phyloP scores from a whole-genome alignment of 2,888 invertebrate genomes.

The Habrosyne pyritoides region DNA sequence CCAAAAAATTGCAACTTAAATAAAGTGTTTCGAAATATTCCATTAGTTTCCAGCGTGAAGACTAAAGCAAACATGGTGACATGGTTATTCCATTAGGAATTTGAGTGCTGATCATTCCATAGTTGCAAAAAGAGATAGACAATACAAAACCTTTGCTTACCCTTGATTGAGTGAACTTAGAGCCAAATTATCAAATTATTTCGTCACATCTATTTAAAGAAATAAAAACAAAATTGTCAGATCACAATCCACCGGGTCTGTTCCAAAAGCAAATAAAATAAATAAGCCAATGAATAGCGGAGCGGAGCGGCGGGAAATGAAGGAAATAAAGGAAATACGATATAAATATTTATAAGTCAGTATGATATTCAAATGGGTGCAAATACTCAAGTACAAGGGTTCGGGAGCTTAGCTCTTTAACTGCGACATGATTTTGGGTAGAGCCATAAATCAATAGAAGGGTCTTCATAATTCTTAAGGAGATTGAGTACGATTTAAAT shows the following conservation, averaged over 20 bases:
- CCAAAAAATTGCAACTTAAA: background rate
- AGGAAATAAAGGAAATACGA: slow-evolving; percentile 29
- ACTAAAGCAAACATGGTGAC: background rate
- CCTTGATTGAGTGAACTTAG: no score
- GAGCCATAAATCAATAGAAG: slow-evolving; percentile 6
- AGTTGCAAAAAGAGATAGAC: no score
- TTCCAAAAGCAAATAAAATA: slow-evolving; percentile 10
- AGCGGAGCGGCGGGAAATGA: slow-evolving; percentile 16
- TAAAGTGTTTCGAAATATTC: background rate
- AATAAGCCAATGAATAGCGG: slow-evolving; percentile 27
- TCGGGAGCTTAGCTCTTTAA: slow-evolving; percentile 36
- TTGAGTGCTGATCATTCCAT: background rate
- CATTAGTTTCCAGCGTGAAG: background rate
- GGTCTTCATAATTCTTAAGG: background rate
- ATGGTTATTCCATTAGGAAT: slow-evolving; percentile 2
- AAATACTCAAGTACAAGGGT: slow-evolving; percentile 37
- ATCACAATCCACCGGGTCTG: background rate
- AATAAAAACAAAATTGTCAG: background rate
- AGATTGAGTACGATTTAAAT: background rate
- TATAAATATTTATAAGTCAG: slow-evolving; percentile 33
- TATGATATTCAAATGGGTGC: slow-evolving; percentile 52
- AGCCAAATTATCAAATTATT: no score
- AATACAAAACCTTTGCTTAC: background rate
- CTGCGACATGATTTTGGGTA: slow-evolving; percentile 10
- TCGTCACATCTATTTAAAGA: background rate